Conservation (phyloP, 1,140 invertebrate species). For the Drosophila gunungcola region DNA sequence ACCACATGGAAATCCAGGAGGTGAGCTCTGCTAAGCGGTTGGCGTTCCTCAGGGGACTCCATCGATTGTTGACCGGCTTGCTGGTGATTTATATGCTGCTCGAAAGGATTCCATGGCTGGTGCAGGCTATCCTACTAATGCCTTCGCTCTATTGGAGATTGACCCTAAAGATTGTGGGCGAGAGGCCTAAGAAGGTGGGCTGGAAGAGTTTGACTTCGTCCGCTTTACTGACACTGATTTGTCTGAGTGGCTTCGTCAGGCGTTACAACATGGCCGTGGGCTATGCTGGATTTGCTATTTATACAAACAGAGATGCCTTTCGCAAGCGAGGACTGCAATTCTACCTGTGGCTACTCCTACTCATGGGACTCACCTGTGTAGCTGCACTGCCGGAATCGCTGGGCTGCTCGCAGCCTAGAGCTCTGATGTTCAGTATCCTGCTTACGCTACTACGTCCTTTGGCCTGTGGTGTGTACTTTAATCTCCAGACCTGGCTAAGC, state of each 20-base stretch:
- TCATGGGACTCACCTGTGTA: slow-evolving; percentile 21
- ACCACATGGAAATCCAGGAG: not conserved
- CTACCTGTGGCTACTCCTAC: slow-evolving; percentile 37
- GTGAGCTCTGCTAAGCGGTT: not conserved
- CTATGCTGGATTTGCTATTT: slow-evolving; percentile 42
- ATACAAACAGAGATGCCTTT: slow-evolving; percentile 25
- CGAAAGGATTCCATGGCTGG: slow-evolving; percentile 21
- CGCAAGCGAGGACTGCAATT: not conserved
- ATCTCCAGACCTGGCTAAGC: slow-evolving; percentile 10
- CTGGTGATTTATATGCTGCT: slow-evolving; percentile 31
- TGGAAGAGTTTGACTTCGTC: not conserved
- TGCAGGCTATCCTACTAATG: slow-evolving; percentile 24
- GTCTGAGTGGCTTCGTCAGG: slow-evolving; percentile 33
- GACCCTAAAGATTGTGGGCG: not conserved
- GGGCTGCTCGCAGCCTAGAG: slow-evolving; percentile 30
- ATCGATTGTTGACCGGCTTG: not conserved
- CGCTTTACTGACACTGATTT: slow-evolving; percentile 5
- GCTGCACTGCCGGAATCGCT: slow-evolving; percentile 31
- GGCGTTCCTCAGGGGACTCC: not conserved
- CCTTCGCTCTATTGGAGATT: slow-evolving; percentile 39
- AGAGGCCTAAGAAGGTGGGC: not conserved
- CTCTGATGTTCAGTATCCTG: slow-evolving; percentile 26
- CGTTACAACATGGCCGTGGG: slow-evolving; percentile 20
- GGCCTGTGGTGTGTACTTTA: not conserved
- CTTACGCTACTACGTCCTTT: slow-evolving; percentile 35